phyloP scores from a whole-genome alignment of 2,113 vertebrate species.

The Nibea coibor region DNA sequence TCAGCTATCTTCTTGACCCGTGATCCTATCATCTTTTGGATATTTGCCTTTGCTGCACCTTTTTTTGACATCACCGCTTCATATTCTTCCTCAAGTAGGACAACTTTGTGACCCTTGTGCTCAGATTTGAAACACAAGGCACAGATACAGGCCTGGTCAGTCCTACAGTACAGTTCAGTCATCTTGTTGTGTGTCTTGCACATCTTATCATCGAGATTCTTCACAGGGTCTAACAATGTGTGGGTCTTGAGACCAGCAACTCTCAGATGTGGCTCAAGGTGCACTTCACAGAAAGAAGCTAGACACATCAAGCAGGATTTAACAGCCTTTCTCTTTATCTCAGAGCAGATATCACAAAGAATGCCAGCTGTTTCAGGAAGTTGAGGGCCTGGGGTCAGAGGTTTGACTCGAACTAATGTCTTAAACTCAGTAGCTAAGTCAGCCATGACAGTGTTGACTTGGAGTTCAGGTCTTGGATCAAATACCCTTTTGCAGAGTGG shows the following conservation, averaged over 20 bases:
- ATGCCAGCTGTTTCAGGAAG: background rate
- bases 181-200: slow-evolving; percentile 43
- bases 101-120: slow-evolving; percentile 44
- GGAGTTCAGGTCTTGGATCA: no score
- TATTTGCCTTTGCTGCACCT: background rate
- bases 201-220: slow-evolving; percentile 31
- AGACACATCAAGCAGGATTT: slow-evolving; percentile 59
- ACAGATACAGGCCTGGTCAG: slow-evolving; percentile 47
- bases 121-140: slow-evolving; percentile 55
- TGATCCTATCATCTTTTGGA: slow-evolving; percentile 14
- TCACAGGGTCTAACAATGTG: no score
- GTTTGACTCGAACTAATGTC: slow-evolving; percentile 1
- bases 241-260: no score
- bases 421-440: no score
- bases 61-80: no score
- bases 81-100: background rate
- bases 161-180: slow-evolving; percentile 52
- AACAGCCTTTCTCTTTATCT: slow-evolving; percentile 82
- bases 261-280: slow-evolving; percentile 13
- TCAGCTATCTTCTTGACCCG: slow-evolving; percentile 31
- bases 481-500: no score
- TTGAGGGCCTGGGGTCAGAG: background rate
- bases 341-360: slow-evolving; percentile 84
- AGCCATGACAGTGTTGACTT: no score
- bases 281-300: slow-evolving; percentile 50